These are phyloP conservation scores for Chunga burmeisteri DNA, from an alignment of 2,113 vertebrate genomes.

Conservation along the genomic window DNA sequence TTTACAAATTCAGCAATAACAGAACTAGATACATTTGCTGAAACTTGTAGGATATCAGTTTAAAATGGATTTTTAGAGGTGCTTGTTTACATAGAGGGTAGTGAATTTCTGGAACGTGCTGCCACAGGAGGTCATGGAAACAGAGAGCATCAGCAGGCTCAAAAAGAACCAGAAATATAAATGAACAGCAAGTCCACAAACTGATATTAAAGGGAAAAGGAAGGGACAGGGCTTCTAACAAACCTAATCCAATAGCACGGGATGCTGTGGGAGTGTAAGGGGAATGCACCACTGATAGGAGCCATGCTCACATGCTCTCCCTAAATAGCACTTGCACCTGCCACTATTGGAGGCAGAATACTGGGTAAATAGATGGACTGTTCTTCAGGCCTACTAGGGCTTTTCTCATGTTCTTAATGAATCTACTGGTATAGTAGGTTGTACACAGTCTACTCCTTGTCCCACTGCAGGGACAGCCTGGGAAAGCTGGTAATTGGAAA, in stretches of 20 bases:
- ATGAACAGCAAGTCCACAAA: neutral
- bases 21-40: neutral
- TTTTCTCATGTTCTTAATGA: neutral
- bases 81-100: neutral
- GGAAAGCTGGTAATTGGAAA: neutral
- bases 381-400: neutral
- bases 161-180: neutral
- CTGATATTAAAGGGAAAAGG: neutral
- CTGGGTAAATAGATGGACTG: neutral
- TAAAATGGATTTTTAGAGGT: neutral
- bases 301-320: neutral
- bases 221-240: neutral
- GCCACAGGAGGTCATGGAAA: neutral
- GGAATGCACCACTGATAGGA: neutral
- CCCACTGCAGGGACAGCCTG: neutral
- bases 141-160: neutral
- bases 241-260: neutral
- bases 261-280: neutral
- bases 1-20: neutral
- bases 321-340: neutral
- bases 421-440: neutral
- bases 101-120: neutral
- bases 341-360: neutral
- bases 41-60: neutral
- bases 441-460: neutral